phyloP scores from a whole-genome alignment of 2,888 invertebrate species.

The Meta bourneti region DNA sequence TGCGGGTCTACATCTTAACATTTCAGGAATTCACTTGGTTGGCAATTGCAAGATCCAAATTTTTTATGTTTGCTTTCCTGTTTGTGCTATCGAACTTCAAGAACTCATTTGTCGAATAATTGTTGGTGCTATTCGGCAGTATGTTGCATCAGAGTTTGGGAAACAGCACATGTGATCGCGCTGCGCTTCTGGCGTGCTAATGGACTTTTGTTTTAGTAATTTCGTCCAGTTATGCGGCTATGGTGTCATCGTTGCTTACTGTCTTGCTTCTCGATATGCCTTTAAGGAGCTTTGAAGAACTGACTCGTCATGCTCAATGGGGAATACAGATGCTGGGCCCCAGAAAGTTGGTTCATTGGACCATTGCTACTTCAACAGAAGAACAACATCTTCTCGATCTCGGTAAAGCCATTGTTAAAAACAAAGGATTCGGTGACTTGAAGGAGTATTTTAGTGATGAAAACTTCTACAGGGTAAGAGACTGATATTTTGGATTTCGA shows the following conservation, averaged over 20 bases:
- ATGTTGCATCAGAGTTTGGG: background rate
- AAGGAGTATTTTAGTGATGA: background rate
- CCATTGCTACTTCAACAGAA: background rate
- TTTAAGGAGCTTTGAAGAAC: background rate
- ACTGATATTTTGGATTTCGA: background rate
- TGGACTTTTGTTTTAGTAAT: background rate
- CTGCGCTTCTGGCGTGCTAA: background rate
- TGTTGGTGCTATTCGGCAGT: background rate
- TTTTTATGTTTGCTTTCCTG: background rate
- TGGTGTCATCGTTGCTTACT: background rate
- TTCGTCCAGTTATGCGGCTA: background rate
- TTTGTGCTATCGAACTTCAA: background rate
- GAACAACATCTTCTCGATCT: background rate
- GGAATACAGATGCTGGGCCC: background rate
- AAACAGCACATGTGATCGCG: background rate
- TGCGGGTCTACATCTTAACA: background rate
- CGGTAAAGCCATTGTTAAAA: background rate
- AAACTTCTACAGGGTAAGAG: background rate
- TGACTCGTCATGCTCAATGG: background rate
- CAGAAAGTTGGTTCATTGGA: background rate
- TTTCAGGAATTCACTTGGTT: slow-evolving; percentile 6
- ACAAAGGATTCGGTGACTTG: background rate
- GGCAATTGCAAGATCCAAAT: background rate
- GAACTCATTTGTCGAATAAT: background rate
- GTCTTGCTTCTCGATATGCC: background rate